Evolutionary conservation across 2,888 invertebrate genomes (phyloP).

Genomic region (Synanthedon vespiformis): DNA sequence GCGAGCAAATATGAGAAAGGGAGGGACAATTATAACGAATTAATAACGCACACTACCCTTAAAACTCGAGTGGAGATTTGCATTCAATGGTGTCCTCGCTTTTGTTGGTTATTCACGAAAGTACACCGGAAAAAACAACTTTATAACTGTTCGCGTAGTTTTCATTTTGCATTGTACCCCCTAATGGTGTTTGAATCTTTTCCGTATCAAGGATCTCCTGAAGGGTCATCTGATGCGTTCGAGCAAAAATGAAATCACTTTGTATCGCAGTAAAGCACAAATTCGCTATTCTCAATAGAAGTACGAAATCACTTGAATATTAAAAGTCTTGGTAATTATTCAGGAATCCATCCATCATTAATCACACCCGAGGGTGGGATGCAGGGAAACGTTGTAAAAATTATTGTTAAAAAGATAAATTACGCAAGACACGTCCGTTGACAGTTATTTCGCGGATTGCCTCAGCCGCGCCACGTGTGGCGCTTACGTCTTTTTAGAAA

Average conservation of each 20-base stretch:
- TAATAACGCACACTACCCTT: constrained; percentile 67
- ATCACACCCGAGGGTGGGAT: constrained; percentile 58
- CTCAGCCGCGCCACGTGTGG: constrained; percentile 25
- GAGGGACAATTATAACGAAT: constrained; percentile 69
- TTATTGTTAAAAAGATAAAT: constrained; percentile 69
- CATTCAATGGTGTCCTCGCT: constrained; percentile 59
- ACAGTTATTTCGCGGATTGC: constrained; percentile 46
- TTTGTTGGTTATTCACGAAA: constrained; percentile 38
- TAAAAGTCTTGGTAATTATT: constrained; percentile 71
- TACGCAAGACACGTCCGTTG: constrained; percentile 53
- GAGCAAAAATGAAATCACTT: constrained; percentile 30
- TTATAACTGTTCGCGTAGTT: constrained; percentile 3
- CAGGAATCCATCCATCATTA: constrained; percentile 72
- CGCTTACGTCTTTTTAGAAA: constrained; percentile 21
- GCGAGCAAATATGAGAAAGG: constrained; percentile 59
- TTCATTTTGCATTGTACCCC: background rate
- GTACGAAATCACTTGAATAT: constrained; percentile 65
- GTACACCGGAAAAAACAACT: constrained; percentile 16
- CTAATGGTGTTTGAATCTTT: constrained; percentile 21
- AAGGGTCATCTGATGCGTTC: constrained; percentile 51
- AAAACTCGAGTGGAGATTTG: constrained; percentile 68
- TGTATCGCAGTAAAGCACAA: constrained; percentile 16
- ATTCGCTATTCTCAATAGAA: constrained; percentile 12
- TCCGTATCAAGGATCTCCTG: constrained; percentile 17
- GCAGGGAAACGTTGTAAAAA: constrained; percentile 63